Evolutionary conservation across 1,140 invertebrate species (phyloP).

Genomic region (Lordiphosa mommai): DNA sequence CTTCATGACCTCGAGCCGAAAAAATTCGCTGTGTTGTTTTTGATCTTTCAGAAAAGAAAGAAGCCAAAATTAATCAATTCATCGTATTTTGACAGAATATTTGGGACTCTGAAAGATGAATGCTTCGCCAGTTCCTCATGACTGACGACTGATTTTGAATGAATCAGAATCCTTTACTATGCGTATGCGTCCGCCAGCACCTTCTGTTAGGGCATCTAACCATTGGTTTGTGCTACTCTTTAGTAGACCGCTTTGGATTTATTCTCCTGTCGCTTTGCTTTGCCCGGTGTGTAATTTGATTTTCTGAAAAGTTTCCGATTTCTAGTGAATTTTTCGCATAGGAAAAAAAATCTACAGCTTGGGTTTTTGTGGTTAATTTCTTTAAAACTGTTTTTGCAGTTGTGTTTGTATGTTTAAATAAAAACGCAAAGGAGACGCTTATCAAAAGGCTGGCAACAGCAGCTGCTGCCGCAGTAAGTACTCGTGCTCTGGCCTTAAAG

Average conservation of each 20-base stretch:
- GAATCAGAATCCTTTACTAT: no score
- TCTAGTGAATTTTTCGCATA: slow-evolving; percentile 73
- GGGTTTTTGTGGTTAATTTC: slow-evolving; percentile 77
- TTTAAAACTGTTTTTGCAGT: slow-evolving; percentile 73
- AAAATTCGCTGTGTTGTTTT: no score
- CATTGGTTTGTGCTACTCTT: slow-evolving; percentile 1
- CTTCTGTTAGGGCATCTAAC: slow-evolving; percentile 6
- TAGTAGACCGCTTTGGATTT: not conserved
- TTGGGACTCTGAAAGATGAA: no score
- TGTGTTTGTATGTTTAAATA: slow-evolving; percentile 32
- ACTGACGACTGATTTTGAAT: no score
- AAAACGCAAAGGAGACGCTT: slow-evolving; percentile 28
- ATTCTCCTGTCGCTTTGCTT: slow-evolving; percentile 19
- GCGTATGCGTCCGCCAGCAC: no score
- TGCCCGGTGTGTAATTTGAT: slow-evolving; percentile 68
- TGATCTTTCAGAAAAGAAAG: no score
- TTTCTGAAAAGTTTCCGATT: slow-evolving; percentile 77
- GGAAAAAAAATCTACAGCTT: slow-evolving; percentile 53
- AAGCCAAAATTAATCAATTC: no score
- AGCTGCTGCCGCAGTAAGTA: slow-evolving; percentile 46
- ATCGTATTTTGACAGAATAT: no score
- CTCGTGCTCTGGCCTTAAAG: slow-evolving; percentile 17
- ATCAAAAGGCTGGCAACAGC: slow-evolving; percentile 53
- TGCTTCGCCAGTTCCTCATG: no score
- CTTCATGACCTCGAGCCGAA: no score